phyloP scores from a whole-genome alignment of 2,113 vertebrate genomes.

The Phoenicopterus ruber region DNA sequence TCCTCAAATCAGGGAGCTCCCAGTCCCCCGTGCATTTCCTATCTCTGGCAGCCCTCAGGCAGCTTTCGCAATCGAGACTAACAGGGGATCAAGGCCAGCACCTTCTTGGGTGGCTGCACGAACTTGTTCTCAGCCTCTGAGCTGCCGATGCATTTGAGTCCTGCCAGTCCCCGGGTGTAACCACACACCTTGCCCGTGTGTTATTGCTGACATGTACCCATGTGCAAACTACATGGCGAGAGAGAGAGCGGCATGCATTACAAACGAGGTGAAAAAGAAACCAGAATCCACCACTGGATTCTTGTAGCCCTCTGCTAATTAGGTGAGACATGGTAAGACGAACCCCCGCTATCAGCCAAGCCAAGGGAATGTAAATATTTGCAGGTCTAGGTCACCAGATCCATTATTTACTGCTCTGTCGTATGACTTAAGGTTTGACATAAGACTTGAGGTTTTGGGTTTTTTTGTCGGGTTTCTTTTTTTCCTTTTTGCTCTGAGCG shows the following conservation, averaged over 20 bases:
- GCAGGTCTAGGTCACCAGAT: constrained; percentile 49
- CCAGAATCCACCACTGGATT: constrained; percentile 17
- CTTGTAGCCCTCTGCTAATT: constrained; percentile 52
- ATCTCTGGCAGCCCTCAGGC: neutral
- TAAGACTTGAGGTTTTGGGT: neutral
- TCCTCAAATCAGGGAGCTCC: neutral
- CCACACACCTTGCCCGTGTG: neutral
- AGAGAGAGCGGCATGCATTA: neutral
- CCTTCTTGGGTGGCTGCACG: neutral
- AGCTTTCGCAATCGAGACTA: neutral
- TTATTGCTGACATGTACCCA: neutral
- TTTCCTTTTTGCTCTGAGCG: neutral
- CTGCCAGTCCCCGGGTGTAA: neutral
- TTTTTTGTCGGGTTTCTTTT: neutral
- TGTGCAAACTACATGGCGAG: neutral
- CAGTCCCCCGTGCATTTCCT: neutral
- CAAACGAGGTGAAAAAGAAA: constrained; percentile 57
- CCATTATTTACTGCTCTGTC: constrained; percentile 59
- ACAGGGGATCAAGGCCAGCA: neutral
- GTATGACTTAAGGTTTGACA: constrained; percentile 30
- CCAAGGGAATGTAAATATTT: constrained; percentile 69
- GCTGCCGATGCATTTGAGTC: neutral
- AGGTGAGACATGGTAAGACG: constrained; percentile 53
- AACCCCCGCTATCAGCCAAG: constrained; percentile 58
- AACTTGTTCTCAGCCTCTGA: neutral